Evolutionary conservation across 2,113 vertebrate species (phyloP).

Genomic region (Podilymbus podiceps): DNA sequence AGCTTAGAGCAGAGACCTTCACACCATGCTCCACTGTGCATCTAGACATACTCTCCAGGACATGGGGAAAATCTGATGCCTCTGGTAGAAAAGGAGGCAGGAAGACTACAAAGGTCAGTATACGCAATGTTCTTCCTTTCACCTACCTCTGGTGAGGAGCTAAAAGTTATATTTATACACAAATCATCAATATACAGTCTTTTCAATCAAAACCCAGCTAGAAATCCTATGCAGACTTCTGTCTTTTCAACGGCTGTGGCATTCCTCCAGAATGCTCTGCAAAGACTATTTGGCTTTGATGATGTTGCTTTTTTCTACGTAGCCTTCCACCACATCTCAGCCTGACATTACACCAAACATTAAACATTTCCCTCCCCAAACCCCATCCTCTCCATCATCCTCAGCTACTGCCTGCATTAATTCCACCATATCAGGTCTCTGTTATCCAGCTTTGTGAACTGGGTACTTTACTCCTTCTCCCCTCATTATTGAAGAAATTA

Average conservation of each 20-base stretch:
- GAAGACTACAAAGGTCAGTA: neutral
- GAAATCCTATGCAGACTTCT: neutral
- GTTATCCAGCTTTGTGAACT: neutral
- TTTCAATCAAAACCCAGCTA: neutral
- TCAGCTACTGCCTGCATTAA: neutral
- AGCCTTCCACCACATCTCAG: neutral
- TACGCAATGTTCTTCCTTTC: neutral
- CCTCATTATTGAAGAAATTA: neutral
- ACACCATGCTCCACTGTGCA: neutral
- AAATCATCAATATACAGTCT: neutral
- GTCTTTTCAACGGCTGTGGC: neutral
- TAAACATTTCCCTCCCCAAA: neutral
- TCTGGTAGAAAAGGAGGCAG: neutral
- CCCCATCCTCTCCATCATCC: neutral
- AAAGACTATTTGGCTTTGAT: neutral
- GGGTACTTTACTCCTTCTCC: neutral
- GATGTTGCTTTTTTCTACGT: neutral
- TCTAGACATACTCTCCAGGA: neutral
- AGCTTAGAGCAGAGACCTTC: neutral
- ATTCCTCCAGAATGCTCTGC: neutral
- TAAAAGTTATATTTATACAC: neutral
- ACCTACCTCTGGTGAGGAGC: neutral
- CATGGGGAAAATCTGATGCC: neutral
- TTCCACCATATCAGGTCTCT: neutral
- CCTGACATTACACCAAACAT: neutral